Base-by-base conservation (phyloP, 1,140 invertebrate genomes). In the Mactra quadrangularis region DNA sequence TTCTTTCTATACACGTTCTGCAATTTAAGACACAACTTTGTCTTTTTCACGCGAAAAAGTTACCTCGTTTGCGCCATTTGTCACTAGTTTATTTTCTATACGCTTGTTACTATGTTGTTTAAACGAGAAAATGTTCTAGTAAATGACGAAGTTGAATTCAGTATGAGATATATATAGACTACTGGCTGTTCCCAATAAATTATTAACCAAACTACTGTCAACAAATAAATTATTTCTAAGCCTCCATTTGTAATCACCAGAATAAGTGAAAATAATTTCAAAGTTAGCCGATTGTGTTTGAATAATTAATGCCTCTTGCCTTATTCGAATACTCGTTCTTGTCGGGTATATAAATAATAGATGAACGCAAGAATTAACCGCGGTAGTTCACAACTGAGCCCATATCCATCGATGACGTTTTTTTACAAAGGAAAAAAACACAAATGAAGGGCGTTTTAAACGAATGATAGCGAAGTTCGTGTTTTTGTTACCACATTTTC, bases 181-280 rank as follows among this genome's bases (percentile, higher is more conserved):
- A n/a, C 57, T 62, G 19, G 53, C 45, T 50, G 60, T 68, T 71
- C 68, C 15, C 55, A 60, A 70, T 81, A 81, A 81, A 81, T 81
- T 81, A 81, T 81, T 81, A 53, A 81, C 77, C 64, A 50, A 29
- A 38, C 27, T 41, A 60, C 77, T 64, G 70, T 75, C 79, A 75
- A 75, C 71, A 74, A 82, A 82, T 82, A 74, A 82, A 82, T 82
- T 74, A 82, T 82, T 82, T 82, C 53, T 82, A 64, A 75, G 71
- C 38, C 57, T 72, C 70, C 57, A 82, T 82, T 82, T 66, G 70
- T 82, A 74, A 82, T 82, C 33, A 82, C 71, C 70, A 62, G 59
- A 82, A 72, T 82, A 82, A 82, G 60, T 71, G 68, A 82, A 82
- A 82, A 82, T 82, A 74, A 82, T 82, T 82, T 82, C 68, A 66